phyloP scores from a whole-genome alignment of 2,888 invertebrate genomes.

The Bombylius discolor region DNA sequence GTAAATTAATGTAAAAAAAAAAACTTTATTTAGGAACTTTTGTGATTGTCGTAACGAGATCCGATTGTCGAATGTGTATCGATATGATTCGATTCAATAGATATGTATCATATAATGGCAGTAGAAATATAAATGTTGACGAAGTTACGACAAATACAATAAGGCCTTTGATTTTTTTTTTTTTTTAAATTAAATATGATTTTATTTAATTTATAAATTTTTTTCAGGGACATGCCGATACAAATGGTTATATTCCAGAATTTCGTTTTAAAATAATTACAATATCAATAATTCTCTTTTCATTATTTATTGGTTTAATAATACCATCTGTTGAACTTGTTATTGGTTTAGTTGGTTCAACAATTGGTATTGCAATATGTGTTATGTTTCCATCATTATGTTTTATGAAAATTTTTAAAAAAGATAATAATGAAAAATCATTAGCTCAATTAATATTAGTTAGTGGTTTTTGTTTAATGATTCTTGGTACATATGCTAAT shows the following conservation, averaged over 20 bases:
- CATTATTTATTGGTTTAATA: constrained; percentile 67
- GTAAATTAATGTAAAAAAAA: constrained; percentile 37
- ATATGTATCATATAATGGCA: neutral
- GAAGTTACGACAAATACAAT: no score
- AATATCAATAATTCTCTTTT: constrained; percentile 56
- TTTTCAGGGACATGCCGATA: constrained; percentile 53
- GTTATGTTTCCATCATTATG: constrained; percentile 85
- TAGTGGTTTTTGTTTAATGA: constrained; percentile 74
- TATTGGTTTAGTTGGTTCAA: constrained; percentile 85
- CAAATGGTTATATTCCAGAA: constrained; percentile 68
- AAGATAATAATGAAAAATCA: constrained; percentile 69
- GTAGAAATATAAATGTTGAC: no score
- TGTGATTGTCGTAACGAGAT: no score
- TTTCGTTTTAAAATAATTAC: constrained; percentile 73
- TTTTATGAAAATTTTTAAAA: constrained; percentile 71
- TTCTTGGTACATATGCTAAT: constrained; percentile 84
- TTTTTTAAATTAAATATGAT: neutral
- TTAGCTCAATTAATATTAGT: constrained; percentile 69
- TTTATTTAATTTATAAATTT: neutral
- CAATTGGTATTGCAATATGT: constrained; percentile 87
- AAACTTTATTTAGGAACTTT: neutral
- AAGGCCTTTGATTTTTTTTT: neutral
- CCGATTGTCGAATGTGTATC: no score
- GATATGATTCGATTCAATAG: no score
- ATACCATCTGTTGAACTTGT: constrained; percentile 92